These are phyloP conservation scores for Drosophila nr. fundita DNA, from an alignment of 2,888 invertebrate species.

Conservation along the genomic window DNA sequence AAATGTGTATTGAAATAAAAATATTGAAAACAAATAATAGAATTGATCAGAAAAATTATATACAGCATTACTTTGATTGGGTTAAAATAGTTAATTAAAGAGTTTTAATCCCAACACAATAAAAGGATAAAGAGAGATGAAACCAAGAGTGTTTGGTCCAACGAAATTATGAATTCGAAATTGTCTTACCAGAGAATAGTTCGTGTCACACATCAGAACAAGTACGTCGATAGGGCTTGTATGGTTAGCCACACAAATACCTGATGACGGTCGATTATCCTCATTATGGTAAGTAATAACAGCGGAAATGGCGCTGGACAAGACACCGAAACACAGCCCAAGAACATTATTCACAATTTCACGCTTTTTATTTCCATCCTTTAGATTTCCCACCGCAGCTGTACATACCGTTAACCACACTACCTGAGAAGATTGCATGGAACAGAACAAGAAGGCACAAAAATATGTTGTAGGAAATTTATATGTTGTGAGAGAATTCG, in stretches of 20 bases:
- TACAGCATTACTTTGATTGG: constrained; percentile 2
- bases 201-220: constrained; percentile 98
- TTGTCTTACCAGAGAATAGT: constrained; percentile 96
- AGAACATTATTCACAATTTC: constrained; percentile 92
- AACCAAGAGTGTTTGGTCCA: constrained; percentile 1
- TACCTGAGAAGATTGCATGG: constrained; percentile 87
- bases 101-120: background rate
- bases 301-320: constrained; percentile 95
- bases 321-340: constrained; percentile 95
- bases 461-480: constrained; percentile 34
- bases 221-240: constrained; percentile 99
- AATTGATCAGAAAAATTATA: constrained; percentile 1
- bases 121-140: background rate
- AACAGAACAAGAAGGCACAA: constrained; percentile 56
- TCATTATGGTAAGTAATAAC: constrained; percentile 94
- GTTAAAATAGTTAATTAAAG: constrained; percentile 6
- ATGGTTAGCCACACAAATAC: constrained; percentile 99
- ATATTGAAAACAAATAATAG: constrained; percentile 1
- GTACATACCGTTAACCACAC: constrained; percentile 94
- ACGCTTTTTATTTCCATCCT: constrained; percentile 91
- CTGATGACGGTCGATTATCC: constrained; percentile 92
- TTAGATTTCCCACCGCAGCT: constrained; percentile 92
- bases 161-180: constrained; percentile 4
- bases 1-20: background rate
- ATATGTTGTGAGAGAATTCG: constrained; percentile 12